Percentiles rank a stretch among this genome's conserved stretches.
Conservation (phyloP, 2,113 vertebrate species). For the Nettapus auritus region DNA sequence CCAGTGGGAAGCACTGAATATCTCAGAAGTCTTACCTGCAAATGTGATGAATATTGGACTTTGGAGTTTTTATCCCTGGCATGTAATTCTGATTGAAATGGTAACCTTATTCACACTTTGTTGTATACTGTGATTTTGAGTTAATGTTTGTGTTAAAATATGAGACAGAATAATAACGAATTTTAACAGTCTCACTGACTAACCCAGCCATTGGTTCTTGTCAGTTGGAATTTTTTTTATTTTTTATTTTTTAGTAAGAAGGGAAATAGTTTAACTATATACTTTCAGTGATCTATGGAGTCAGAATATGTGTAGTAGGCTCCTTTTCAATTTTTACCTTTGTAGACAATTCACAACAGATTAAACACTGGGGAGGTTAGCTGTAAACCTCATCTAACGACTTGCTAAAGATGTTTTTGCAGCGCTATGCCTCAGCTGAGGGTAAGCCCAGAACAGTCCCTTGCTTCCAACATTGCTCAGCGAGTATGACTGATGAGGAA, state of each 20-base stretch:
- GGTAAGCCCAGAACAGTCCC: background rate
- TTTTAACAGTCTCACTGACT: background rate
- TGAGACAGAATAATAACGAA: background rate
- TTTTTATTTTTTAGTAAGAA: background rate
- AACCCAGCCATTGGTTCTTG: background rate
- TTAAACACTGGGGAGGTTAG: background rate
- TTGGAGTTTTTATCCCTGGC: slow-evolving; percentile 69
- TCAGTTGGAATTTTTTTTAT: background rate
- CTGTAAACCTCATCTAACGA: background rate
- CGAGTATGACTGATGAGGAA: background rate
- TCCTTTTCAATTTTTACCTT: background rate
- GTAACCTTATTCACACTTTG: slow-evolving; percentile 21
- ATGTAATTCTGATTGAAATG: slow-evolving; percentile 63
- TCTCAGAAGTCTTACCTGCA: slow-evolving; percentile 59
- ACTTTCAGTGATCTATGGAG: background rate
- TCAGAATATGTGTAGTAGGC: background rate
- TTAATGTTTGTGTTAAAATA: background rate
- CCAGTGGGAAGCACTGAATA: slow-evolving; percentile 62
- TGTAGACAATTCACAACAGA: background rate
- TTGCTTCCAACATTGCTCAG: background rate
- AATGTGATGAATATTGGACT: slow-evolving; percentile 61
- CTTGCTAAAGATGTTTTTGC: background rate
- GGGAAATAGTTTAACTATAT: background rate
- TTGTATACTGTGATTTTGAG: background rate
- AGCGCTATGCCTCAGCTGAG: background rate